Base-by-base conservation (phyloP, 2,888 invertebrate species). In the Himalopsyche anomala region DNA sequence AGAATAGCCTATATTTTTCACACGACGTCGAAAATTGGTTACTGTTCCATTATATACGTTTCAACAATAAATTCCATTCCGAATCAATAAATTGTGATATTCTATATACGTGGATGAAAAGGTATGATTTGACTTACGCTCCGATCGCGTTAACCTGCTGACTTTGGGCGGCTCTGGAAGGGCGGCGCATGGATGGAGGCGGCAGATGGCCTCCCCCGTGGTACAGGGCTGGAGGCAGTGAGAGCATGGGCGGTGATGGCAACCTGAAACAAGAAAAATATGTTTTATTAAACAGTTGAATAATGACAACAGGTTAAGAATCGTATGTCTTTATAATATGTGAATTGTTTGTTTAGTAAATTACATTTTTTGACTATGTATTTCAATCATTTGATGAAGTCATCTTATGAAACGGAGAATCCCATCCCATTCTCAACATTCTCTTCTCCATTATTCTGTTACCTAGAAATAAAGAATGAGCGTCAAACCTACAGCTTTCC, bases 71-170 rank as follows among this genome's bases (percentile, higher is more conserved):
- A 74, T 12, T 74, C 9, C 36, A 74, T 74, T 36, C 12, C 74
- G 15, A 74, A 36, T 36, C 36, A 36, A 74, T 36, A 74, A 74
- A 12, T 6, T 19, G 5, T 38, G 36, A 74, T 36, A 74, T 74
- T 74, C 36, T 38, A 15, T 38, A 74, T 12, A 74, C 12, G 74
- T 38, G 36, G 74, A 74, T 36, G 51, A 74, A 74, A 38, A 74
- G 9, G 38, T 38, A 74, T 74, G 74, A 74, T 74, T 74, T 38
- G 90, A 95, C 95, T 95, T 90, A 96, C 96, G 95, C 95, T 92
- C 95, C 95, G 86, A 95, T 94, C 89, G 95, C 93, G 89, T 94
- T 94, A 93, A 95, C 94, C 90, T 92, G 94, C 89, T 93, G 95
- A 91, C 90, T 92, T 89, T 94, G 92, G 88, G 94, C 91, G 89